Base-by-base conservation (phyloP, 2,797 vertebrate species). In the Neostethus bicornis region DNA sequence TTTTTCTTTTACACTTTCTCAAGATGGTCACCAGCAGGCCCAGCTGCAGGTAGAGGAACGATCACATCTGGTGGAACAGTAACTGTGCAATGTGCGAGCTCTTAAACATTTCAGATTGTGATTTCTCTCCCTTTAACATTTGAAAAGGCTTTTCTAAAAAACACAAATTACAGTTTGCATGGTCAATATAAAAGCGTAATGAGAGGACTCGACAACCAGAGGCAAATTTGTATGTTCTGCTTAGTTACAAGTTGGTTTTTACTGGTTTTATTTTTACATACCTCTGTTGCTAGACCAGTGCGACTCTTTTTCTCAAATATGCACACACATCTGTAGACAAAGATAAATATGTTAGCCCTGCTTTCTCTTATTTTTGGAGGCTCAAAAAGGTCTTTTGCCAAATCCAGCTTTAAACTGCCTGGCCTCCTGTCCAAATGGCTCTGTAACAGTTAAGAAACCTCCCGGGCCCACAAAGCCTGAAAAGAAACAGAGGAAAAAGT, bases 401-500 rank as follows among this genome's bases (percentile, higher is more conserved):
- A 89, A 86, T 41, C 70, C 81, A 91, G 91, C 89, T 89, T 90
- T 85, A 85, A 86, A 81, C 85, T 85, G 84, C 87, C 90, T 93
- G 93, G 91, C 90, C 78, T 72, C 16, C 42, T 70, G 85, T 92
- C 92, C 93, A 92, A 94, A 94, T 85, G 87, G 88, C 88, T 92
- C 92, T 90, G 90, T 90, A 93, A 91, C 93, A 89, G 91, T 93
- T 83, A 89, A 84, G 86, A 91, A 92, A 90, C 92, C 92, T 92
- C 92, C 73, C 85, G 90, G 91, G 91, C 88, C 90, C 84, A 88
- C 75, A 72, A 85, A 94, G 90, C 85, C 90, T 83, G 91, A 90
- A 91, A 90, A 87, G 89, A 87, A 90, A 88, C 82, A 85, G 83
- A 82, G 83, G 81, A 87, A 91, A 91, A 90, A 89, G 79, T 83